Evolutionary conservation across 2,888 invertebrate species (phyloP), one percentile per base, ranked within the genome.

Genomic region (Phorcus lineatus): DNA sequence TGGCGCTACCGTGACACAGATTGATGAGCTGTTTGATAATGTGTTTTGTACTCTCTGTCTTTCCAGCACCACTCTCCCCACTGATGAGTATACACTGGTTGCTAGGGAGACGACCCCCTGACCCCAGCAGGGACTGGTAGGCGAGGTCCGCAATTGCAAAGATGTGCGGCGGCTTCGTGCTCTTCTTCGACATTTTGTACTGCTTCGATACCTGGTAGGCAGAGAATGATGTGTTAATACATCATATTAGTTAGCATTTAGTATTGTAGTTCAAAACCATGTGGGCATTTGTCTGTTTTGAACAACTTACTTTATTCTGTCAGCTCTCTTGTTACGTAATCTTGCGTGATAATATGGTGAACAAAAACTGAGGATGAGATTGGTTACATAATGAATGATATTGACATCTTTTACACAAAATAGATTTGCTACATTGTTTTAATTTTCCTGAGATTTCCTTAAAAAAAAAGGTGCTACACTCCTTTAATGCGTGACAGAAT

Each of bases 61-160:
- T 92, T 0, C 92, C 92, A 6, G 92, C 91, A 31, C 92, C 92
- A 85, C 91, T 91, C 82, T 92, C 92, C 4, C 92, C 92, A 86
- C 92, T 91, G 85, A 92, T 92, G 74, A 92, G 88, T 31, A 92
- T 86, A 81, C 92, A 92, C 84, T 92, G 92, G 80, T 90, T 91
- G 54, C 86, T 84, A 24, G 89, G 89, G 22, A 83, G 80, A 40
- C 85, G 82, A 11, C 89, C 89, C 3, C 88, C 85, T 81, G 87
- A 81, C 16, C 92, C 91, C 79, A 89, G 78, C 87, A 92, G 88
- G 74, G 88, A 86, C 81, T 91, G 91, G 84, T 91, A 92, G 4
- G 91, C 89, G 55, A 87, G 81, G 82, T 92, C 92, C n/a, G 92
- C 90, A 24, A 92, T 86, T 74, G 92, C 92, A 86, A 90, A 92